phyloP scores from a whole-genome alignment of 1,140 invertebrate genomes.

The Melanaphis sacchari region DNA sequence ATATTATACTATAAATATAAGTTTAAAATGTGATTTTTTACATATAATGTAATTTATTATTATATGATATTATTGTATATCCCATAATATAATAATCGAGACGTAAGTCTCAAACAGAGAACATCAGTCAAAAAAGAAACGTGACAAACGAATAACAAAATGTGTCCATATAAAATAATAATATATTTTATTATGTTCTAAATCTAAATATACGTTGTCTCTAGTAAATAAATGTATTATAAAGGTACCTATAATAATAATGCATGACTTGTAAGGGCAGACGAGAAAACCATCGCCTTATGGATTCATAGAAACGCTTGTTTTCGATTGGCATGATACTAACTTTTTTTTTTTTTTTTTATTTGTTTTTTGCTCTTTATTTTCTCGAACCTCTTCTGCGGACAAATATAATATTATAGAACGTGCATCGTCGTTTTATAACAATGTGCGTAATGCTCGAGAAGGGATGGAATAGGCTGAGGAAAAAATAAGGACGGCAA shows the following conservation, averaged over 20 bases:
- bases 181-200: background rate
- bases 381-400: background rate
- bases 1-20: background rate
- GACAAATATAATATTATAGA: background rate
- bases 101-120: background rate
- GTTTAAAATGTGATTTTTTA: background rate
- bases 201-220: background rate
- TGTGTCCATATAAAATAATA: background rate
- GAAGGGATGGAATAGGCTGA: background rate
- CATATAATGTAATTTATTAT: background rate
- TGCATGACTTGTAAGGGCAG: background rate
- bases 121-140: background rate
- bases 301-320: background rate
- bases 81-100: too few relatives aligned
- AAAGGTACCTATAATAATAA: background rate
- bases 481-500: background rate
- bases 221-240: background rate
- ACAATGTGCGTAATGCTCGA: background rate
- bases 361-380: background rate
- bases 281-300: background rate
- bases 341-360: background rate
- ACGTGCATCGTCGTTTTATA: background rate
- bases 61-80: background rate
- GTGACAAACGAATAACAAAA: background rate
- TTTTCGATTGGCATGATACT: conserved; percentile 16